These are phyloP conservation scores for Myotis vivesi DNA, from an alignment of 2,797 vertebrate genomes.

Conservation along the genomic window DNA sequence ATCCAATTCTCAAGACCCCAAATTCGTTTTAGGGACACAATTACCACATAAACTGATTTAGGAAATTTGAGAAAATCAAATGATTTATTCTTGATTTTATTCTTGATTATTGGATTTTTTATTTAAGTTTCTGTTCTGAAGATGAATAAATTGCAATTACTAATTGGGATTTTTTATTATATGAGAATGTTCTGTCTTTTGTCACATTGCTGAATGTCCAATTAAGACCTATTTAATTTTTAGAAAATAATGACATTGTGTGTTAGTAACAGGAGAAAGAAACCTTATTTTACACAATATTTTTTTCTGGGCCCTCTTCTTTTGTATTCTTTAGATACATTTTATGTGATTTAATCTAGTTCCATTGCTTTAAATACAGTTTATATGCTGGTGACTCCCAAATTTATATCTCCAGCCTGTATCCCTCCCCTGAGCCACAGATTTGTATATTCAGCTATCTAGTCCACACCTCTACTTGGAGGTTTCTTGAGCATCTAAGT, in stretches of 20 bases:
- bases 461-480: not conserved
- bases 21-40: not conserved
- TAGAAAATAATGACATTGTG: constrained; percentile 41
- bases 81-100: not conserved
- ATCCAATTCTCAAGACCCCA: not conserved
- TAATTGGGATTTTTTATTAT: not conserved
- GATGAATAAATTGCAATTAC: not conserved
- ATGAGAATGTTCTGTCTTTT: not conserved
- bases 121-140: not conserved
- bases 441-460: not conserved
- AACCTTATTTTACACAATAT: not conserved
- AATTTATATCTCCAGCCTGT: not conserved
- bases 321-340: not conserved
- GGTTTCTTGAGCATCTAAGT: not conserved
- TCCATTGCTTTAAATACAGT: not conserved
- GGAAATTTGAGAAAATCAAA: not conserved
- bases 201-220: not conserved
- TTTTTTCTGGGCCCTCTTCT: not conserved
- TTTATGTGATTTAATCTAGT: not conserved
- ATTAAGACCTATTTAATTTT: constrained; percentile 47
- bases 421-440: not conserved
- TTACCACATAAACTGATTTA: not conserved
- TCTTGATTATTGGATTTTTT: not conserved
- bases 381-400: not conserved
- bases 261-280: not conserved